Conservation (phyloP, 2,113 vertebrate species). For the Amblyopsis rosae region DNA sequence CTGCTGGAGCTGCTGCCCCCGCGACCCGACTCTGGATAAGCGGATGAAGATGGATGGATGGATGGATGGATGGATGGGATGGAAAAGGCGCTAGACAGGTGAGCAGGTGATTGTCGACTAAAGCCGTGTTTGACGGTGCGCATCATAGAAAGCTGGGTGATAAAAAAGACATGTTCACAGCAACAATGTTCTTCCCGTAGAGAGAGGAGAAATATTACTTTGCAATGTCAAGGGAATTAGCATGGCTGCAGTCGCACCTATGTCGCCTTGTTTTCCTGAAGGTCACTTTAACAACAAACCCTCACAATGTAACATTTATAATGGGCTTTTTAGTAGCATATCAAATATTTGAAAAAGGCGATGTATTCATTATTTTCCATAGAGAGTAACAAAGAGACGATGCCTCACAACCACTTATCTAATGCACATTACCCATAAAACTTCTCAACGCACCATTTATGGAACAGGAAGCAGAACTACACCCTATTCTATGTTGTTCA, state of each 20-base stretch:
- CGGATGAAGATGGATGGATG: too few species aligned
- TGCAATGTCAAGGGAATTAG: constrained; percentile 20
- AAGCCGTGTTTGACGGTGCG: constrained; percentile 20
- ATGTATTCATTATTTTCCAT: constrained; percentile 32
- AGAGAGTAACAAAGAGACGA: constrained; percentile 15
- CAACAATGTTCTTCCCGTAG: constrained; percentile 1
- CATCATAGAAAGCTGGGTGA: constrained; percentile 42
- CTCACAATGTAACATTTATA: constrained; percentile 24
- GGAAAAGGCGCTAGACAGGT: neutral
- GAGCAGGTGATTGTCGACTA: constrained; percentile 18
- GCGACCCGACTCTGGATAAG: too few species aligned
- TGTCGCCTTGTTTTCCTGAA: constrained; percentile 33
- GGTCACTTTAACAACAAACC: constrained; percentile 13
- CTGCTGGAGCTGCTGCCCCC: too few species aligned
- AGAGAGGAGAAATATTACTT: constrained; percentile 19
- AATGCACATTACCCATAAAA: constrained; percentile 30
- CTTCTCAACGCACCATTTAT: constrained; percentile 19
- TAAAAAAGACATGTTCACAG: constrained; percentile 43
- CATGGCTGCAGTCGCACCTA: constrained; percentile 7
- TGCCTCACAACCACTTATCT: constrained; percentile 39
- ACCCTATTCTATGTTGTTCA: constrained; percentile 13
- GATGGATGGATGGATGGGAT: neutral
- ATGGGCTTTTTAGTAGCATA: constrained; percentile 12
- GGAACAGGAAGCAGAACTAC: constrained; percentile 25
- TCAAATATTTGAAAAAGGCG: constrained; percentile 11